These are phyloP conservation scores for Elephantulus edwardii DNA, from an alignment of 2,113 vertebrate species.

Conservation along the genomic window DNA sequence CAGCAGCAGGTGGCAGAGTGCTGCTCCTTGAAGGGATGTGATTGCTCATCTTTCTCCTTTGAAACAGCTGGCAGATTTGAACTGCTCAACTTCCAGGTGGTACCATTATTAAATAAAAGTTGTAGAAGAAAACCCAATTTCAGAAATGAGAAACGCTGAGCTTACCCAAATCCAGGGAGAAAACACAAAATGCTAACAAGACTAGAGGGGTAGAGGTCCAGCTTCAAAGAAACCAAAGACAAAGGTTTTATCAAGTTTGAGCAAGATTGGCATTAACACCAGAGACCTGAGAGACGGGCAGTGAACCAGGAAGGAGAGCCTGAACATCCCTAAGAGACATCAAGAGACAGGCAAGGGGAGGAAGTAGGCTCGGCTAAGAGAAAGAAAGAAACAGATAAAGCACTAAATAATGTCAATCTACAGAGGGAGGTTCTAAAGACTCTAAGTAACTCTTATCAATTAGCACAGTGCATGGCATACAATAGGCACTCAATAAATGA, in stretches of 20 bases:
- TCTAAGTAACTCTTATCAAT: not conserved
- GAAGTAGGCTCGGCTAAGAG: no score
- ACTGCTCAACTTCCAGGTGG: not conserved
- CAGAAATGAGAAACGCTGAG: not conserved
- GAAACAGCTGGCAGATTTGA: no score
- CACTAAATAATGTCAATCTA: not conserved
- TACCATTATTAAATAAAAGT: not conserved
- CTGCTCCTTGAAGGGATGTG: no score
- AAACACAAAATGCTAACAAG: not conserved
- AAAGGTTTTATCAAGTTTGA: not conserved
- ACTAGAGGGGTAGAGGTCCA: not conserved
- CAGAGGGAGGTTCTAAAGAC: not conserved
- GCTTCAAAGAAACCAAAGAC: conserved; percentile 12
- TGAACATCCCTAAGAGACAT: not conserved
- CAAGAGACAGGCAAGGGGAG: not conserved
- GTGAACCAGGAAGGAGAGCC: not conserved
- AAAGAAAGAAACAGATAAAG: not conserved
- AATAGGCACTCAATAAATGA: no score
- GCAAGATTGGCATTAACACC: not conserved
- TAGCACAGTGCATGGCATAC: not conserved
- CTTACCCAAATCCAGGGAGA: not conserved
- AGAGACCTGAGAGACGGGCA: not conserved
- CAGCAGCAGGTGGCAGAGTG: not conserved
- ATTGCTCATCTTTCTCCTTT: no score
- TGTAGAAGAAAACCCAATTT: not conserved